phyloP scores from a whole-genome alignment of 2,113 vertebrate species.

The Rutilus rutilus region DNA sequence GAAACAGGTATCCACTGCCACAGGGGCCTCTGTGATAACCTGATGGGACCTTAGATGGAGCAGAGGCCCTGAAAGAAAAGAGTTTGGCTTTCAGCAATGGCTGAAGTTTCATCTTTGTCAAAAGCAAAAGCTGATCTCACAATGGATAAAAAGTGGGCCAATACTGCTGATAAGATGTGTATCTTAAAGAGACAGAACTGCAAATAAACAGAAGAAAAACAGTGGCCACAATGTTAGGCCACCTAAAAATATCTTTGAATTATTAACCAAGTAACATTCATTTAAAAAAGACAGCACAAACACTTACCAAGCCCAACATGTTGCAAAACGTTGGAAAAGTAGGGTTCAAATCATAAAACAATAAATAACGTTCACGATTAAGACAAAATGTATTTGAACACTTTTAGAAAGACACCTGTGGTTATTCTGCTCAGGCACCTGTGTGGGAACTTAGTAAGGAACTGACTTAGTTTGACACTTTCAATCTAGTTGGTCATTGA shows the following conservation, averaged over 20 bases:
- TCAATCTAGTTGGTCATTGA: no score
- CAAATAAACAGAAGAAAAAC: conserved; percentile 21
- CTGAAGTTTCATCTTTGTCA: conserved; percentile 33
- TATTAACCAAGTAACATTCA: not conserved
- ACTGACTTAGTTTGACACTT: no score
- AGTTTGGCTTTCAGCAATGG: conserved; percentile 28
- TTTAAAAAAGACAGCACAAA: not conserved
- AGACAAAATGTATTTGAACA: no score
- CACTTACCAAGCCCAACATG: not conserved
- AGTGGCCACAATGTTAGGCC: not conserved
- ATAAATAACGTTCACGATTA: no score
- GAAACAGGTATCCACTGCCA: conserved; percentile 46
- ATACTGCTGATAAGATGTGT: conserved; percentile 18
- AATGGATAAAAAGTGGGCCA: conserved; percentile 36
- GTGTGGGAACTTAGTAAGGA: no score
- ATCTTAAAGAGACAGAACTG: not conserved
- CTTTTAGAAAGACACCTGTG: no score
- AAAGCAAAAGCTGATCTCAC: conserved; percentile 11
- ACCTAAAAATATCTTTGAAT: not conserved
- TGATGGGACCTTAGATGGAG: conserved; percentile 46
- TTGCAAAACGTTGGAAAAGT: not conserved
- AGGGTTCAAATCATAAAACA: not conserved
- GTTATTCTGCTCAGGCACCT: no score
- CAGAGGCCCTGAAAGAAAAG: conserved; percentile 16
- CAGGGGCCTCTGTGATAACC: conserved; percentile 48